These are phyloP conservation scores for Quadroppia sp. DNA, from an alignment of 2,888 invertebrate species.

Conservation along the genomic window DNA sequence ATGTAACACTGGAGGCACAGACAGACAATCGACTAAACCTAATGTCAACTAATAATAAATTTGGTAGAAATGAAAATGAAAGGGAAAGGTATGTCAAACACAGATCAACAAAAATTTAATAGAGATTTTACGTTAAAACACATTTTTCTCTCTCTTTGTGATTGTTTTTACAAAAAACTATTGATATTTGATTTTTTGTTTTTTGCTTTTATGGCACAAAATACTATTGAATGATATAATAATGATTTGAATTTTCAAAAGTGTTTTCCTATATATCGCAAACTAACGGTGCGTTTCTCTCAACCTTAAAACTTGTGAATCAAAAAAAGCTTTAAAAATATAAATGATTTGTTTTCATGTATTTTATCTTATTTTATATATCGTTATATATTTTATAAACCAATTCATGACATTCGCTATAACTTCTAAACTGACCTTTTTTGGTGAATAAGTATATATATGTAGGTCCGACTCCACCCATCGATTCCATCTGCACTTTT, in stretches of 20 bases:
- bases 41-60: slow-evolving; percentile 1
- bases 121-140: too few relatives aligned
- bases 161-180: too few relatives aligned
- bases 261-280: neutral
- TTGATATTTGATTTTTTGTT: too few relatives aligned
- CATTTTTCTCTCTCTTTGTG: too few relatives aligned
- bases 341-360: slow-evolving; percentile 23
- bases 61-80: slow-evolving; percentile 23
- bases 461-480: slow-evolving; percentile 6
- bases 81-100: slow-evolving; percentile 4
- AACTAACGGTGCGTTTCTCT: neutral
- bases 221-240: too few relatives aligned
- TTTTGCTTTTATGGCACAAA: too few relatives aligned
- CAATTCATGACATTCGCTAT: neutral
- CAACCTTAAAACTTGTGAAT: neutral
- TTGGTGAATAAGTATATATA: neutral
- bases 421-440: neutral
- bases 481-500: slow-evolving; percentile 6
- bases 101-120: too few relatives aligned
- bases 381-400: neutral
- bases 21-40: slow-evolving; percentile 20
- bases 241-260: too few relatives aligned
- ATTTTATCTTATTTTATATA: neutral
- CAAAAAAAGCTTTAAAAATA: neutral
- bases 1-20: slow-evolving; percentile 12